These are phyloP conservation scores for Macrosteles quadrilineatus DNA, from an alignment of 1,140 invertebrate species.

Conservation along the genomic window DNA sequence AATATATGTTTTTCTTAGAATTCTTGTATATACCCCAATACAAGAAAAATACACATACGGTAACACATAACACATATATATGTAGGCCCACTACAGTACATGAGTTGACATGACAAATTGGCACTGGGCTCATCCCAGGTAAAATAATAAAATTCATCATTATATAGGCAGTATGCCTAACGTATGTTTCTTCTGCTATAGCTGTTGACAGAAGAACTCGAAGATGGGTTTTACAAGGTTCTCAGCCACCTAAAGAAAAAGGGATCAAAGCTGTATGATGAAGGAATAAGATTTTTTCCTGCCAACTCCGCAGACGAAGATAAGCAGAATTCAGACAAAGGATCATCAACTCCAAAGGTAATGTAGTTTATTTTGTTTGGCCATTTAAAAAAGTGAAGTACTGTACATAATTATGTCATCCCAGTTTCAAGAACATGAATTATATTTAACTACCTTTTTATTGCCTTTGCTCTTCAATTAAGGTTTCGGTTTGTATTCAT, in stretches of 20 bases:
- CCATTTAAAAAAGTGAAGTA: not conserved
- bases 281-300: constrained; percentile 72
- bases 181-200: no score
- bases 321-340: constrained; percentile 53
- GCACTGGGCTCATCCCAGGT: no score
- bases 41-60: no score
- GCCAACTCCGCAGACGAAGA: constrained; percentile 41
- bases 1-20: no score
- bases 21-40: no score
- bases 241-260: constrained; percentile 82
- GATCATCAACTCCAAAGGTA: constrained; percentile 57
- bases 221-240: constrained; percentile 85
- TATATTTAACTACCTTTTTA: not conserved
- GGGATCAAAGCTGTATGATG: constrained; percentile 86
- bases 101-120: no score
- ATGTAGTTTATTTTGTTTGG: not conserved
- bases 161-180: no score
- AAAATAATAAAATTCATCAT: no score
- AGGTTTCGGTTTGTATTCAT: not conserved
- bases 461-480: not conserved
- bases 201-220: constrained; percentile 61
- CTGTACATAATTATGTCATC: not conserved
- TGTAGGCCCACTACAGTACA: no score
- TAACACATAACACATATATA: no score
- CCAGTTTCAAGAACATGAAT: not conserved